Percentiles rank a stretch among this genome's conserved stretches.
These are phyloP conservation scores for Molossus molossus DNA, from an alignment of 2,797 vertebrate genomes.

Conservation along the genomic window DNA sequence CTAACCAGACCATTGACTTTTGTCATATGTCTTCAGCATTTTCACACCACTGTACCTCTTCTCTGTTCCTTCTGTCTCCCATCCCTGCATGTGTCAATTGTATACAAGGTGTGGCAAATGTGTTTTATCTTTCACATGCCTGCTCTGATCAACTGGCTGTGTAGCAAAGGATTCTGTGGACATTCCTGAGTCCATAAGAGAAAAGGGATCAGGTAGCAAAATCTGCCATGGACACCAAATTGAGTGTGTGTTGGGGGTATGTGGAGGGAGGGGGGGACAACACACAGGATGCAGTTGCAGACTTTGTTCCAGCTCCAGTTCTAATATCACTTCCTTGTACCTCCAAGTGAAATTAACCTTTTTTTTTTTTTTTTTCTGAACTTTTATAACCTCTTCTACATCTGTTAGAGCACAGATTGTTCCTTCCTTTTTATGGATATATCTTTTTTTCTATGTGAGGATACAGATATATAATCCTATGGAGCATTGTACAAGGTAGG, in stretches of 20 bases:
- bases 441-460: not conserved
- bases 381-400: not conserved
- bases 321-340: not conserved
- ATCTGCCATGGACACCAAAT: not conserved
- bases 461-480: not conserved
- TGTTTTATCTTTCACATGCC: not conserved
- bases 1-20: not conserved
- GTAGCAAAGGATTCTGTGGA: conserved; percentile 10
- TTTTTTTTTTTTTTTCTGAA: not conserved
- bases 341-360: conserved; percentile 59
- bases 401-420: not conserved
- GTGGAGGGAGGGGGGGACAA: no score
- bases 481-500: conserved; percentile 9
- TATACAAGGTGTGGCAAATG: not conserved
- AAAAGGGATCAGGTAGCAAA: conserved; percentile 5
- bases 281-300: not conserved
- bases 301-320: not conserved
- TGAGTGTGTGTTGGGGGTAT: not conserved
- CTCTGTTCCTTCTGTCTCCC: not conserved
- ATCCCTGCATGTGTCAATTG: not conserved
- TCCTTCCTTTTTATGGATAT: conserved; percentile 9
- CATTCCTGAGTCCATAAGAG: not conserved
- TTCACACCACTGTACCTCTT: not conserved
- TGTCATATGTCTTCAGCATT: not conserved
- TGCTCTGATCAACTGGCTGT: not conserved